Evolutionary conservation across 2,797 vertebrate genomes (phyloP).

Genomic region (Pygocentrus nattereri): DNA sequence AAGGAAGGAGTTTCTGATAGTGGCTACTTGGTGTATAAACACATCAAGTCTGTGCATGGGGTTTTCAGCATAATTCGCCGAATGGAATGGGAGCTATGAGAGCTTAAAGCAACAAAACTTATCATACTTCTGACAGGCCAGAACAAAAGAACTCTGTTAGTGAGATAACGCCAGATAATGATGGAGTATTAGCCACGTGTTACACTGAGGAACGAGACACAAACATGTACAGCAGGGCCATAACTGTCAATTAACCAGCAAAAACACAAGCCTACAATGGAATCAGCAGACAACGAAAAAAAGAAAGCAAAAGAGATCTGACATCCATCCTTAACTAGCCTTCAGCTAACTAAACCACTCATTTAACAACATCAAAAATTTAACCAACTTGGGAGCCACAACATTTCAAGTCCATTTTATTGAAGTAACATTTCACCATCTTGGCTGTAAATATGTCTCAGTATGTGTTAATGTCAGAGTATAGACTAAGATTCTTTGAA

Average conservation of each 20-base stretch:
- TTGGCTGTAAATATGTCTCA: too few relatives aligned
- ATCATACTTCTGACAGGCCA: constrained; percentile 33
- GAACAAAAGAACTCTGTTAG: constrained; percentile 63
- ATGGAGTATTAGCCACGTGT: constrained; percentile 57
- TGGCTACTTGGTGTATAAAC: too few relatives aligned
- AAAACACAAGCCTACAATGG: background rate
- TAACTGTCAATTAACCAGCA: constrained; percentile 3
- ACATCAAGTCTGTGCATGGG: background rate
- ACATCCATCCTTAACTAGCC: too few relatives aligned
- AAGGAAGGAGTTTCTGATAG: background rate
- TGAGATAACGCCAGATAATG: constrained; percentile 68
- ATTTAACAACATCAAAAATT: too few relatives aligned
- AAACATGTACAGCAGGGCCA: constrained; percentile 17
- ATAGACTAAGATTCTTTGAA: too few relatives aligned
- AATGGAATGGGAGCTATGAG: constrained; percentile 37
- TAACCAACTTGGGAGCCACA: too few relatives aligned
- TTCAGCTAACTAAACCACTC: too few relatives aligned
- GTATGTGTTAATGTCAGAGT: too few relatives aligned
- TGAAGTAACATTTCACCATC: too few relatives aligned
- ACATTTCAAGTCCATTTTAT: too few relatives aligned
- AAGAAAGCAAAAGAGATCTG: too few relatives aligned
- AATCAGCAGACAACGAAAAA: background rate
- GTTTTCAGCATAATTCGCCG: background rate
- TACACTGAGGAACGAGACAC: constrained; percentile 47
- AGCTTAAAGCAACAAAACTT: constrained; percentile 51